Percentiles rank a stretch among this genome's conserved stretches.
Conservation (phyloP, 2,888 invertebrate genomes). For the Rhingia campestris region DNA sequence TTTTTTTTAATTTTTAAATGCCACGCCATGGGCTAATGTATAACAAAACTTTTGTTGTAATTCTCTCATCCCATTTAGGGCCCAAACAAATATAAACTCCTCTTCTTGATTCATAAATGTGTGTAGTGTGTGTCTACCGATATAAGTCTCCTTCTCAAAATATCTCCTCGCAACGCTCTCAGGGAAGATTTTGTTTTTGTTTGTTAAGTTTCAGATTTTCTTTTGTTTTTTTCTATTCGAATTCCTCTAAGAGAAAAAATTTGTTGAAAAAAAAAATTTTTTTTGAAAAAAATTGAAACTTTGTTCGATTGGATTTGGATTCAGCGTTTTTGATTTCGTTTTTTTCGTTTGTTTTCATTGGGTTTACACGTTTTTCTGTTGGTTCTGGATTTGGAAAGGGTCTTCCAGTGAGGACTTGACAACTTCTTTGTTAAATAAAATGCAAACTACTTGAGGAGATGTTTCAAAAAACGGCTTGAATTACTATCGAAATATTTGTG, state of each 20-base stretch:
- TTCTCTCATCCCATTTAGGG: conserved; percentile 74
- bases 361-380: conserved; percentile 31
- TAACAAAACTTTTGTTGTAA: conserved; percentile 66
- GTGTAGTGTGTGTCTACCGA: conserved; percentile 71
- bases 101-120: conserved; percentile 73
- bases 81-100: conserved; percentile 62
- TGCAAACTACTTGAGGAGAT: no score
- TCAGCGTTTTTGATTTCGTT: conserved; percentile 39
- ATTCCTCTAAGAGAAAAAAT: conserved; percentile 30
- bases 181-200: conserved; percentile 78
- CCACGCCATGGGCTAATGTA: conserved; percentile 63
- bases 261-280: conserved; percentile 55
- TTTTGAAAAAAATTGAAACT: conserved; percentile 58
- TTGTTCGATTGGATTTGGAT: conserved; percentile 70
- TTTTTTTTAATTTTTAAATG: no score
- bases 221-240: conserved; percentile 31
- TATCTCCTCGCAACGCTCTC: conserved; percentile 75
- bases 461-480: no score
- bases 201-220: conserved; percentile 76
- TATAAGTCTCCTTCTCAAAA: neutral
- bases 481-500: no score
- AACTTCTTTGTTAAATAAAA: neutral
- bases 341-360: conserved; percentile 6
- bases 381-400: conserved; percentile 52
- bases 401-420: conserved; percentile 5